phyloP scores from a whole-genome alignment of 1,140 invertebrate species.

The Gonatopus flavifemur region DNA sequence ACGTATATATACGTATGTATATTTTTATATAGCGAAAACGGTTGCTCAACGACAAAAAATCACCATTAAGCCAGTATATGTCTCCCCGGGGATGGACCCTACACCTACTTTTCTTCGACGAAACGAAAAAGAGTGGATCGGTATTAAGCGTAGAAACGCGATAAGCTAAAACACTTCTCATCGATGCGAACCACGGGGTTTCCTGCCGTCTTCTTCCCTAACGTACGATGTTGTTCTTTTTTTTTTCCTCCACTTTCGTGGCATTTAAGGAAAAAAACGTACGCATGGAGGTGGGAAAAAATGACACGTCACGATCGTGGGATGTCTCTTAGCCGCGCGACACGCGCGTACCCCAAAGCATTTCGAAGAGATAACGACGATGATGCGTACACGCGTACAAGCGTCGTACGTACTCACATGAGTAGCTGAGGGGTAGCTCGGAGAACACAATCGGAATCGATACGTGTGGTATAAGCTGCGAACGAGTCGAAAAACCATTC shows the following conservation, averaged over 20 bases:
- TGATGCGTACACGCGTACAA: background rate
- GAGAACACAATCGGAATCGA: background rate
- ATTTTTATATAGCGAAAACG: too few relatives aligned
- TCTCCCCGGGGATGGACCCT: conserved; percentile 44
- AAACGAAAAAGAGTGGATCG: conserved; percentile 19
- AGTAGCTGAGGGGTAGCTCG: background rate
- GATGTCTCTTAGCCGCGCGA: background rate
- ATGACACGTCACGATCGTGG: conserved; percentile 24
- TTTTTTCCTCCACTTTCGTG: background rate
- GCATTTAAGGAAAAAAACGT: conserved; percentile 13
- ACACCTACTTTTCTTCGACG: conserved; percentile 20
- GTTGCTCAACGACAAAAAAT: conserved; percentile 48
- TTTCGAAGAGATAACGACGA: background rate
- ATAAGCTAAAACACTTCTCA: conserved; percentile 55
- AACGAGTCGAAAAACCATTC: conserved; percentile 18
- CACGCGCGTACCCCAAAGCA: background rate
- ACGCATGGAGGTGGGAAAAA: conserved; percentile 13
- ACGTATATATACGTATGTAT: background rate
- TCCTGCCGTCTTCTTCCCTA: conserved; percentile 9
- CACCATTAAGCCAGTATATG: conserved; percentile 52
- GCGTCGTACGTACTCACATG: background rate
- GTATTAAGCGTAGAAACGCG: conserved; percentile 51
- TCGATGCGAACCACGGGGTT: conserved; percentile 25
- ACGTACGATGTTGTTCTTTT: conserved; percentile 6
- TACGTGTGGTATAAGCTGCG: background rate